Evolutionary conservation across 2,888 invertebrate species (phyloP), one percentile per base, ranked within the genome.

Genomic region (Cephus sareptanus): DNA sequence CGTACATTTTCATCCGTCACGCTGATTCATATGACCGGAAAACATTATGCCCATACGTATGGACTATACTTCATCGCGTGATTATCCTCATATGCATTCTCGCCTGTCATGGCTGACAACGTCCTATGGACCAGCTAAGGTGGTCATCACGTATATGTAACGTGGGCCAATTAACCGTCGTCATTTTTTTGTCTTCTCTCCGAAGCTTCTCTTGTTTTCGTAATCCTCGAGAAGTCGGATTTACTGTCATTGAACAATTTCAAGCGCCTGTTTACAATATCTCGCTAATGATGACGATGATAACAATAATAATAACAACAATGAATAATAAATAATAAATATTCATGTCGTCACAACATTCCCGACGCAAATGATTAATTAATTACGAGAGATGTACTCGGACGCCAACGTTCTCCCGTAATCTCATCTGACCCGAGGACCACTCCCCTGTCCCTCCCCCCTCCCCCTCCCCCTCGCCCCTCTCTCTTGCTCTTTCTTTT

Each of bases 401-500:
- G 9, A 56, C 56, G 56, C 23, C 23, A 23, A 56, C 15, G 15
- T 15, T 40, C 23, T 40, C 15, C 23, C 40, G 15, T 40, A 40
- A 40, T 40, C 40, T 40, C 6, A 15, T 15, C 40, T 40, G 15
- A 15, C 2, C 15, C 40, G 12, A 12, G 35, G 12, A 35, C 35
- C 35, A 35, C 40, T 15, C 15, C 40, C 40, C 40, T 6, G 4
- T 4, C 40, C 15, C 6, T 9, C 6, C 23, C 13, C 33, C 23
- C 0, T 0, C n/a, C 13, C 31, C 9, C 0, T 3, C 11, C 3
- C 33, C 3, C 33, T 0, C 71, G 3, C 0, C 30, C 11, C 71
- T 11, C 30, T 71, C 30, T 71, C n/a, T n/a, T 11, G 11, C 34
- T 71, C 71, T 30, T 23, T 71, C 71, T 34, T 71, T 71, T 34